Conservation (phyloP, 2,797 vertebrate genomes). For the Darevskia nairensis region DNA sequence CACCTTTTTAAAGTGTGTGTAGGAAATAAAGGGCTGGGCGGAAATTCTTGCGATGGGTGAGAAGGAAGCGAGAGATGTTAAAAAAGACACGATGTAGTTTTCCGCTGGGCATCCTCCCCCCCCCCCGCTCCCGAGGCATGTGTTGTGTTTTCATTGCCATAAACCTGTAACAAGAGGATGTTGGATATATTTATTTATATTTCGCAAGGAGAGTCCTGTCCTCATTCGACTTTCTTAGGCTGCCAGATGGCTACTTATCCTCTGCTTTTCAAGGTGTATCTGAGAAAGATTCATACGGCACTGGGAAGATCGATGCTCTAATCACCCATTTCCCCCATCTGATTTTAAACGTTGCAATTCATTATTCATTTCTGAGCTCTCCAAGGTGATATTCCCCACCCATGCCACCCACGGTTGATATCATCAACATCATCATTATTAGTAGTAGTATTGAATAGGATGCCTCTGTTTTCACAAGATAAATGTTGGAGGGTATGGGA, state of each 20-base stretch:
- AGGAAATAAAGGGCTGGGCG: constrained; percentile 74
- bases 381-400: background rate
- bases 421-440: no score
- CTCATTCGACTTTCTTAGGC: constrained; percentile 61
- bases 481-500: no score
- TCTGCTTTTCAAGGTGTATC: constrained; percentile 1
- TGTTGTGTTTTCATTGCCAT: constrained; percentile 76
- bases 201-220: constrained; percentile 68
- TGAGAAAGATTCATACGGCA: background rate
- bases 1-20: constrained; percentile 62
- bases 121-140: constrained; percentile 53
- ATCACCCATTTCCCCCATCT: no score
- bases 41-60: constrained; percentile 76
- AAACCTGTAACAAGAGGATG: constrained; percentile 75
- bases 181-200: constrained; percentile 76
- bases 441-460: no score
- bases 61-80: constrained; percentile 75
- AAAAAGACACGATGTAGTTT: constrained; percentile 76
- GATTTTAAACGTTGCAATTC: background rate
- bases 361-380: background rate
- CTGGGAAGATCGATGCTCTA: background rate
- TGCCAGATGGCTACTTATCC: constrained; percentile 56
- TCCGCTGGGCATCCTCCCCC: constrained; percentile 52
- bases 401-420: background rate
- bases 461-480: no score